Evolutionary conservation across 2,113 vertebrate species (phyloP).

Genomic region (Haemorhous mexicanus): DNA sequence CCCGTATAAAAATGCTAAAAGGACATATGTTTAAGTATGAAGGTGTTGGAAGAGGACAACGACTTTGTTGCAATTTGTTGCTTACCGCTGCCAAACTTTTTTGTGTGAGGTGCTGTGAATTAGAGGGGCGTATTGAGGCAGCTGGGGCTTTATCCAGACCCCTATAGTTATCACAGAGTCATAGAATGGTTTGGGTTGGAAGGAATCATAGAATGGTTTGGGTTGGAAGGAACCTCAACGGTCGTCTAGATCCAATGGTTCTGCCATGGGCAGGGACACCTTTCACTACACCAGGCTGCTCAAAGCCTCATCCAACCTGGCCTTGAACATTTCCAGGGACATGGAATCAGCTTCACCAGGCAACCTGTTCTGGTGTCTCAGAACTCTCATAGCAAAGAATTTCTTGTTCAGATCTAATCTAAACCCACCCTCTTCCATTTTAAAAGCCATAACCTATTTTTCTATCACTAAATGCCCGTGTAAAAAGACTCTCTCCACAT

Average conservation of each 20-base stretch:
- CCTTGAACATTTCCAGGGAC: background rate
- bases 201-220: background rate
- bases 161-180: background rate
- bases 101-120: background rate
- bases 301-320: background rate
- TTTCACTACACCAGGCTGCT: background rate
- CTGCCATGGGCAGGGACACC: background rate
- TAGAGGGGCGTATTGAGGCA: background rate
- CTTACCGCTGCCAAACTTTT: background rate
- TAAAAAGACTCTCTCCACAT: background rate
- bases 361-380: background rate
- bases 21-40: fast-evolving
- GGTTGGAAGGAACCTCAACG: background rate
- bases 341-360: background rate
- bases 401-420: background rate
- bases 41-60: background rate
- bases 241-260: background rate
- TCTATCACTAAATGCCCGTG: background rate
- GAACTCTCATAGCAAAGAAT: background rate
- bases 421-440: background rate
- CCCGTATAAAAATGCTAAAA: background rate
- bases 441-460: background rate
- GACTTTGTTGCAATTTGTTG: background rate
- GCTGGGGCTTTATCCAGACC: too few relatives aligned
- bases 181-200: background rate